Evolutionary conservation across 2,888 invertebrate species (phyloP).

Genomic region (Cryptus armator): DNA sequence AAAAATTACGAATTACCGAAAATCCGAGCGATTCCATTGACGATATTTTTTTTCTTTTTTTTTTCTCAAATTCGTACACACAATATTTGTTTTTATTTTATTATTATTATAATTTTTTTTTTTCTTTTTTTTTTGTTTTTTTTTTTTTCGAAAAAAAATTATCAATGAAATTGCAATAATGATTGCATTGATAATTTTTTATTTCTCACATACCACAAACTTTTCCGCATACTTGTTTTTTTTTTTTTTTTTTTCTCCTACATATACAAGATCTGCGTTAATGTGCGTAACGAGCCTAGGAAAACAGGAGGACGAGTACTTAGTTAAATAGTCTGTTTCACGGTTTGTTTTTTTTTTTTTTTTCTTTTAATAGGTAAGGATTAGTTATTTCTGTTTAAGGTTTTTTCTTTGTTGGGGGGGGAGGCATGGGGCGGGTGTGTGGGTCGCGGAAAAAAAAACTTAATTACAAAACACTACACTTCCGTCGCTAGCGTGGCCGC

Average conservation of each 20-base stretch:
- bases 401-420: neutral
- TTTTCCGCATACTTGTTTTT: neutral
- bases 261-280: conserved; percentile 47
- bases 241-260: conserved; percentile 1
- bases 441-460: conserved; percentile 6
- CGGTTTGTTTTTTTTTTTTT: neutral
- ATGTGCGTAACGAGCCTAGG: conserved; percentile 53
- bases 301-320: conserved; percentile 43
- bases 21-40: neutral
- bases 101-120: neutral
- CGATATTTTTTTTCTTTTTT: neutral
- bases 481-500: conserved; percentile 90
- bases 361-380: neutral
- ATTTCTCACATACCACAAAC: conserved; percentile 10
- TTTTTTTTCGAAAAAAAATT: neutral
- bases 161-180: neutral
- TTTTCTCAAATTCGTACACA: neutral
- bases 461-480: conserved; percentile 88
- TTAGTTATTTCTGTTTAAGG: neutral
- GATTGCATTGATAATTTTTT: conserved; percentile 14
- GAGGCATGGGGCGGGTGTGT: neutral
- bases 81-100: neutral
- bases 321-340: conserved; percentile 33
- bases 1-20: neutral
- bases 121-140: neutral